Evolutionary conservation across 2,797 vertebrate genomes (phyloP), one percentile per base, ranked within the genome.

Genomic region (Rallus crepitans): DNA sequence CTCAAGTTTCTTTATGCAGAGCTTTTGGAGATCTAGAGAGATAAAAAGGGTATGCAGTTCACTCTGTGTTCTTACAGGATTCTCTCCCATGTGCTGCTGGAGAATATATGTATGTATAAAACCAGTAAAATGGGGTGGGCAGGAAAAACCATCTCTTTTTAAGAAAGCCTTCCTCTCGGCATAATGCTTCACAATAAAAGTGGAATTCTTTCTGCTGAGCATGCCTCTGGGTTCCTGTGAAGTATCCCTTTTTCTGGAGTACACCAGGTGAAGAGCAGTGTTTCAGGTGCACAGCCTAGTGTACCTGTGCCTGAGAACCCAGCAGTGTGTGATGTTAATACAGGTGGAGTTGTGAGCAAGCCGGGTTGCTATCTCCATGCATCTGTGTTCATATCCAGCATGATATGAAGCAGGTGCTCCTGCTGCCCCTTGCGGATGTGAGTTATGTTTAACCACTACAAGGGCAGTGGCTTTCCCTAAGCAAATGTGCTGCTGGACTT

Each of bases 151-250:
- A 37, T 20, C 27, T 50, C 11, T 63, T 93, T 93, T 82, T 52
- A 89, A 64, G 80, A 39, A 84, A 84, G 37, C 19, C 56, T 59
- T 82, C 56, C 30, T 92, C 35, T 68, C 9, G 0, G 48, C 20
- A 0, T 56, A 93, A 63, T 57, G 39, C 64, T 90, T 94, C 85
- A 14, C 64, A 89, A 68, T 68, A 91, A 79, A 90, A 94, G 35
- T 70, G 35, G 66, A 70, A 73, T 93, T 80, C 60, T 30, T 92
- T 92, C 71, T 71, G 9, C n/a, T 73, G 13, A n/a, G 35, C 57
- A 28, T 59, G 57, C 59, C 12, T 82, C 72, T 39, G 59, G 55
- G 70, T 95, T 8, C 4, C 50, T 84, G 48, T 77, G 33, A 80
- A 78, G 23, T 28, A 25, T 40, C 23, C 20, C 69, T 31, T 66